phyloP scores from a whole-genome alignment of 2,113 vertebrate species.

The Pogona vitticeps region DNA sequence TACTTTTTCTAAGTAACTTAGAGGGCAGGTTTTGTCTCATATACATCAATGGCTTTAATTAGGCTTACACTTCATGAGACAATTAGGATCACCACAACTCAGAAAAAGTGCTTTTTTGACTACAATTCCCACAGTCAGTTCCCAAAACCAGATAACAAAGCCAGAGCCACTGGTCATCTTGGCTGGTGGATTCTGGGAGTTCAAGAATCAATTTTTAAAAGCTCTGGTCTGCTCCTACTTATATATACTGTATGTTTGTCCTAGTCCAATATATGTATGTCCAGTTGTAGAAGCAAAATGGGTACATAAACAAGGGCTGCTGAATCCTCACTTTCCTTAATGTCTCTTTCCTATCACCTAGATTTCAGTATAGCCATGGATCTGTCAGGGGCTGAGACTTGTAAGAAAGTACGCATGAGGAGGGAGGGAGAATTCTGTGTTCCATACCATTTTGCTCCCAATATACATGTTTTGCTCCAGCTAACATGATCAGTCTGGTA shows the following conservation, averaged over 20 bases:
- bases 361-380: neutral
- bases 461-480: neutral
- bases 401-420: neutral
- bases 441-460: neutral
- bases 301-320: neutral
- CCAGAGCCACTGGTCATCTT: no score
- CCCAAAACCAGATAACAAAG: no score
- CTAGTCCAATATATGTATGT: neutral
- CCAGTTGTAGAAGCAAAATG: neutral
- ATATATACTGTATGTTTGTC: neutral
- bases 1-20: no score
- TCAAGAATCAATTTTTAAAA: no score
- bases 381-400: neutral
- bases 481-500: neutral
- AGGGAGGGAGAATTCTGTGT: neutral
- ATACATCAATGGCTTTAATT: neutral
- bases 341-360: neutral
- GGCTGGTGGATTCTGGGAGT: no score
- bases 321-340: neutral
- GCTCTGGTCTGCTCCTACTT: neutral
- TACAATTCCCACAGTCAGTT: no score
- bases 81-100: neutral
- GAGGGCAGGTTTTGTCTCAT: no score
- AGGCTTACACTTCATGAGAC: neutral
- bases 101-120: no score